A percentile compares a stretch with the other conserved stretches of the same genome.
Evolutionary conservation across 2,888 invertebrate species (phyloP).

Genomic region (Tetramorium bicarinatum): DNA sequence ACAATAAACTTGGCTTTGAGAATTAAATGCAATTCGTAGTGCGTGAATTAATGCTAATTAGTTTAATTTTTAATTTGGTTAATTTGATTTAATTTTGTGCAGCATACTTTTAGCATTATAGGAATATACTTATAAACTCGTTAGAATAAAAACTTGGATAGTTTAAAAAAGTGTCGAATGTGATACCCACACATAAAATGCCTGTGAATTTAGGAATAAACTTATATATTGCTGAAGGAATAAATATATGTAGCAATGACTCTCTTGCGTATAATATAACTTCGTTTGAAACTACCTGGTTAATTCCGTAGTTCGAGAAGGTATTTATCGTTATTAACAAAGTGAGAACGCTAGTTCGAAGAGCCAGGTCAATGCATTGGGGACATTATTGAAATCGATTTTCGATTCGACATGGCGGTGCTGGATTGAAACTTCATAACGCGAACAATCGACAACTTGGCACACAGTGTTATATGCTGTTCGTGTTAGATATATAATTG

Average conservation of each 20-base stretch:
- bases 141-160: background rate
- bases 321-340: constrained; percentile 63
- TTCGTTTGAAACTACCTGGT: constrained; percentile 11
- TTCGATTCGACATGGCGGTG: constrained; percentile 8
- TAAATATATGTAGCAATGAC: constrained; percentile 69
- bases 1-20: too few species aligned
- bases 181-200: background rate
- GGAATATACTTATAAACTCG: background rate
- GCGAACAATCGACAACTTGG: constrained; percentile 34
- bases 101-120: background rate
- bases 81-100: background rate
- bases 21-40: too few species aligned
- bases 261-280: constrained; percentile 55
- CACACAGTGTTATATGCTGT: background rate
- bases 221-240: constrained; percentile 56
- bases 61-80: background rate
- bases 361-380: constrained; percentile 37
- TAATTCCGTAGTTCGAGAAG: constrained; percentile 34
- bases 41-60: too few species aligned
- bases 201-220: background rate
- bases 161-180: background rate
- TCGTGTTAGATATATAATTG: constrained; percentile 34
- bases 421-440: constrained; percentile 49
- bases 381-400: constrained; percentile 55
- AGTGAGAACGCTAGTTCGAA: constrained; percentile 17